These are phyloP conservation scores for Apolygus lucorum DNA, from an alignment of 1,140 invertebrate genomes.

Conservation along the genomic window DNA sequence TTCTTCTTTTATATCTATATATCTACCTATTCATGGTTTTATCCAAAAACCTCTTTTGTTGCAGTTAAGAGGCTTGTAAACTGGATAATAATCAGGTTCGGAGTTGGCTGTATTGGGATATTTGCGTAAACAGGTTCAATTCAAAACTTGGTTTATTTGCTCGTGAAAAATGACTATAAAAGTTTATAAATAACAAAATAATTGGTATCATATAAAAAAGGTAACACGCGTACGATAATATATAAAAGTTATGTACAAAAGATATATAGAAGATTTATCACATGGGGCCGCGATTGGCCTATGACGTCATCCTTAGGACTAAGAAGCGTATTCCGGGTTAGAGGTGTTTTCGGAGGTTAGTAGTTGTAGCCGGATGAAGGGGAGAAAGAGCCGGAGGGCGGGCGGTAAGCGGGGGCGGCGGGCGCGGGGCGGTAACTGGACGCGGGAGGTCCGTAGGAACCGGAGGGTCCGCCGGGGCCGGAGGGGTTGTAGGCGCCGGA, in stretches of 20 bases:
- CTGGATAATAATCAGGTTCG: no score
- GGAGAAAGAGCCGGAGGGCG: neutral
- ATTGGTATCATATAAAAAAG: neutral
- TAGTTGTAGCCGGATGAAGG: neutral
- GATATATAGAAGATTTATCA: neutral
- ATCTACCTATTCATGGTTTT: no score
- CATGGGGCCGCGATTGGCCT: neutral
- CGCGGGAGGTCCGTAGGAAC: neutral
- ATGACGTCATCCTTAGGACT: neutral
- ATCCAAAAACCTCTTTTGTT: no score
- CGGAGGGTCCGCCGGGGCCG: neutral
- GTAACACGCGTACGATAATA: neutral
- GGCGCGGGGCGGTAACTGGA: no score
- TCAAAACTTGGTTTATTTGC: neutral
- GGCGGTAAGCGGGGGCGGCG: neutral
- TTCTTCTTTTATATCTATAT: no score
- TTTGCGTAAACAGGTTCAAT: no score
- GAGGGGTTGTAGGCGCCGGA: neutral
- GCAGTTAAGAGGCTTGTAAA: no score
- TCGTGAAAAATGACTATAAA: neutral
- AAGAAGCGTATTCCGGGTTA: neutral
- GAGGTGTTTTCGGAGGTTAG: neutral
- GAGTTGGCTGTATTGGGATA: no score
- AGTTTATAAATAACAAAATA: neutral
- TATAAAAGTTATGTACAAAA: neutral